Evolutionary conservation across 2,888 invertebrate species (phyloP), one percentile per base, ranked within the genome.

Genomic region (Cephus sareptanus): DNA sequence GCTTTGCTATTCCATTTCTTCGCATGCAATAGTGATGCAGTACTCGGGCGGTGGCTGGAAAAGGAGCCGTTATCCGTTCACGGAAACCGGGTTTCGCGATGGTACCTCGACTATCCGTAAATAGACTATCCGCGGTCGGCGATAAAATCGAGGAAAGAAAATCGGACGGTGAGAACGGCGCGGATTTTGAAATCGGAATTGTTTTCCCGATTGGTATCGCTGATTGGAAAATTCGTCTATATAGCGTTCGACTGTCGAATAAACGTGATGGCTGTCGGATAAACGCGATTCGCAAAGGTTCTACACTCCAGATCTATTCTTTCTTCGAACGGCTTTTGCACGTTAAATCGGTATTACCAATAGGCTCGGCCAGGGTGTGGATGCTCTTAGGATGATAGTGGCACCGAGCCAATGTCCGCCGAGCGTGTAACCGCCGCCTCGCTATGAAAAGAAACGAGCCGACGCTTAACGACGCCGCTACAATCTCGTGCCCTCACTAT

Each of bases 1-100:
- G 83, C 83, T 87, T 84, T 79, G 80, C 86, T 86, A 87, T 88
- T 87, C 87, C 88, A 87, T 87, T 87, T 87, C 85, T 83, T 81
- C 83, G 83, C 83, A 81, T 88, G 88, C 87, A 87, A 87, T 87
- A 88, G 86, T 86, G 85, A 89, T 83, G 84, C 83, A 82, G 83
- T 82, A 81, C 81, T 81, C 81, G 76, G 74, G 76, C 77, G 76
- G 74, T 73, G 23, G 80, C 74, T 73, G 81, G 31, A 31, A 56
- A 13, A 73, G 30, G 34, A 81, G 79, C 81, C 71, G 80, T 31
- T 77, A 76, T 75, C 79, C 79, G 70, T 78, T 35, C 76, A 73
- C 77, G 74, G 75, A 71, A 76, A 71, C 77, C 71, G 76, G 75
- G 75, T 68, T 77, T 77, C 75, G 76, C 75, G 56, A 56, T 56